A percentile compares a stretch with the other conserved stretches of the same genome.
Evolutionary conservation across 2,113 vertebrate genomes (phyloP).

Genomic region (Myocastor coypus): DNA sequence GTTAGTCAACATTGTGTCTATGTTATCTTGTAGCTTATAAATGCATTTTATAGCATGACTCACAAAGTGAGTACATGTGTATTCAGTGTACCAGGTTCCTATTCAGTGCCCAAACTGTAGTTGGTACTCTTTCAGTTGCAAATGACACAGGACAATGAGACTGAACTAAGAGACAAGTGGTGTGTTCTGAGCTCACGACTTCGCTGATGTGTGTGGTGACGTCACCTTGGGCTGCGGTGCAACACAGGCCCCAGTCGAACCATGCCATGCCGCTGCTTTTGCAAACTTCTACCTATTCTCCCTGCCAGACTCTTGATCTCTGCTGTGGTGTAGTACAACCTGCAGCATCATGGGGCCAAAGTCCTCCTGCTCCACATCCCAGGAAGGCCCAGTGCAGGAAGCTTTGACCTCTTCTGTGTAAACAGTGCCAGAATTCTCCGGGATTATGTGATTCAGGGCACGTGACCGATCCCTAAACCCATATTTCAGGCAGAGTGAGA

Average conservation of each 20-base stretch:
- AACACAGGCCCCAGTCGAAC: neutral
- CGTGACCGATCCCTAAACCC: neutral
- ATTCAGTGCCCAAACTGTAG: neutral
- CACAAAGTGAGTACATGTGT: neutral
- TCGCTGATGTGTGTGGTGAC: neutral
- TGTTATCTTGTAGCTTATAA: neutral
- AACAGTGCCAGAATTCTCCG: neutral
- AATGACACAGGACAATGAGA: neutral
- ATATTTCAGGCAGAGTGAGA: neutral
- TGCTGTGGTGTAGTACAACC: neutral
- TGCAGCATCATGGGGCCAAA: too few relatives aligned
- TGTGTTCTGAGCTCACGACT: neutral
- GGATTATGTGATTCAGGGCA: neutral
- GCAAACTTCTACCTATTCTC: neutral
- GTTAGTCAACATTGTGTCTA: neutral
- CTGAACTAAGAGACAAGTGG: neutral
- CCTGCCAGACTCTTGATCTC: neutral
- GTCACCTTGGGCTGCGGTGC: neutral
- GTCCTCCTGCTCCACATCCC: neutral
- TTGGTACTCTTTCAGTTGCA: neutral
- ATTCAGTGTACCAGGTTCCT: neutral
- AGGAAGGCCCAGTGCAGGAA: neutral
- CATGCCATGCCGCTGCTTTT: accelerated
- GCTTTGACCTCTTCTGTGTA: neutral
- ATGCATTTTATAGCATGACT: neutral